A percentile compares a stretch with the other conserved stretches of the same genome.
Conservation (phyloP, 2,888 invertebrate species). For the Theodoxus fluviatilis region DNA sequence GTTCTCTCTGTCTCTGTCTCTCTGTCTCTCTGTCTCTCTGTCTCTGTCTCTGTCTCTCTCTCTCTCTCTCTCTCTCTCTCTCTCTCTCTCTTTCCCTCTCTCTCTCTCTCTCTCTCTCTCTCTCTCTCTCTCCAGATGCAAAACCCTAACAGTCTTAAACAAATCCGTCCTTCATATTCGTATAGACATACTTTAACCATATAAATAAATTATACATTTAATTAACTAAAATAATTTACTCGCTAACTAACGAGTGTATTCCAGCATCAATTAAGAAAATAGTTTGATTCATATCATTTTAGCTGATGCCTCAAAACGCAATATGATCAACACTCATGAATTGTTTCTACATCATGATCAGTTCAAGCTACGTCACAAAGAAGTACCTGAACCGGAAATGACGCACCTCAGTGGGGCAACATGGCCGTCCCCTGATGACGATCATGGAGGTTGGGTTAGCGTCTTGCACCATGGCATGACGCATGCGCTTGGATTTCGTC, state of each 20-base stretch:
- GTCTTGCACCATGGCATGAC: slow-evolving; percentile 29
- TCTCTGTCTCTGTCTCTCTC: not conserved
- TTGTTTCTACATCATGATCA: no score
- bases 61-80: not conserved
- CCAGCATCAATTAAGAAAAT: no score
- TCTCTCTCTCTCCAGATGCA: no score
- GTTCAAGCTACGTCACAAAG: not conserved
- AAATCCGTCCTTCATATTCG: no score
- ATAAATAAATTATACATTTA: not conserved
- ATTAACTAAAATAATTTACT: not conserved
- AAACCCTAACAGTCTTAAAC: no score
- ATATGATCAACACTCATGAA: no score
- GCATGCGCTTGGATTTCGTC: slow-evolving; percentile 50
- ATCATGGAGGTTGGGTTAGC: not conserved
- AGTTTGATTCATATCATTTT: no score
- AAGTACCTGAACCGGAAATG: not conserved
- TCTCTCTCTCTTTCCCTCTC: not conserved
- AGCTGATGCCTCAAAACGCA: no score
- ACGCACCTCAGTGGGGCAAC: slow-evolving; percentile 35
- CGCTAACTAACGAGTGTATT: no score
- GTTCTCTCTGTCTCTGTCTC: not conserved
- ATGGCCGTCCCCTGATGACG: slow-evolving; percentile 22
- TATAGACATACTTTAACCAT: not conserved
- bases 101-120: not conserved
- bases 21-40: not conserved